A percentile compares a stretch with the other conserved stretches of the same genome.
Conservation (phyloP, 2,888 invertebrate species). For the Lycophotia porphyrea region DNA sequence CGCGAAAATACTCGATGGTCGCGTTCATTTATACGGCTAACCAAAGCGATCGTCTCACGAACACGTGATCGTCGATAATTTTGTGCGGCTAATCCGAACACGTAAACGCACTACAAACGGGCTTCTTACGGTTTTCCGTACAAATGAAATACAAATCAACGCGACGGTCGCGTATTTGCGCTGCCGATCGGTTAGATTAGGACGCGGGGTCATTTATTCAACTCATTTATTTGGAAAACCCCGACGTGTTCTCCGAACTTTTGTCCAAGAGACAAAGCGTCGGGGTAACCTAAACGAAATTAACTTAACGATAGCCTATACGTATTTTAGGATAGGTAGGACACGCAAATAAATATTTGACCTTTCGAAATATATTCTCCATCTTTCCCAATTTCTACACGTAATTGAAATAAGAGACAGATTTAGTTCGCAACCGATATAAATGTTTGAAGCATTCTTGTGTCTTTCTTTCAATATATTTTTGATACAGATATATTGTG, state of each 20-base stretch:
- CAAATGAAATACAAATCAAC: background rate
- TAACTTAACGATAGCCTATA: background rate
- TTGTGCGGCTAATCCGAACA: background rate
- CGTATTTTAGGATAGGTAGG: background rate
- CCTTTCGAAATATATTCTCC: too few species aligned
- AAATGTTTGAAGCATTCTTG: background rate
- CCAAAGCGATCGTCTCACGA: background rate
- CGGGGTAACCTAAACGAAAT: background rate
- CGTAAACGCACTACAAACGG: background rate
- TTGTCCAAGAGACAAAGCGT: background rate
- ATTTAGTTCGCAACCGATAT: background rate
- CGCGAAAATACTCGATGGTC: background rate
- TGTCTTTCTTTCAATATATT: background rate
- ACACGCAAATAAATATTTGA: background rate
- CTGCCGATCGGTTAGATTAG: background rate
- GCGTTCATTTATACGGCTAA: background rate
- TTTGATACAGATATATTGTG: background rate
- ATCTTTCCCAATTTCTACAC: background rate
- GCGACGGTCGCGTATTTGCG: background rate
- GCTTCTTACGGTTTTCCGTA: background rate
- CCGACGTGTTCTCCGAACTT: background rate
- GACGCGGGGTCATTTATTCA: background rate
- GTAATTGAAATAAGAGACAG: background rate
- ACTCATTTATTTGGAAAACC: background rate
- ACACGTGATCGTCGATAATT: background rate